These are phyloP conservation scores for Lampropteryx suffumata DNA, from an alignment of 2,888 invertebrate species.

Conservation along the genomic window DNA sequence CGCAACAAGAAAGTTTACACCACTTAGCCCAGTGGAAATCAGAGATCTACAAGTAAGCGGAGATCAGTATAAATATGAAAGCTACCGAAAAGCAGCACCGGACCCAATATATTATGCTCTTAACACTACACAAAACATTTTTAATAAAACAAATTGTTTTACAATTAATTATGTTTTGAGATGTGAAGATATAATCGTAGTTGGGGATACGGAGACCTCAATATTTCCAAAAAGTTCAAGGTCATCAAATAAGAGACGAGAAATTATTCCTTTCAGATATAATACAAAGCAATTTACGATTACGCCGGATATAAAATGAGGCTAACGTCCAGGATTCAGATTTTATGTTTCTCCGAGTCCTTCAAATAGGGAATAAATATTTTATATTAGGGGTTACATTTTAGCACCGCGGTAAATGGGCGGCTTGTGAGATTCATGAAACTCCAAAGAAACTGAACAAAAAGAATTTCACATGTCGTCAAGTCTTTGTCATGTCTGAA, in stretches of 20 bases:
- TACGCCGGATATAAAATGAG: slow-evolving; percentile 15
- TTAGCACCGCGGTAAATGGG: background rate
- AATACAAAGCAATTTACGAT: slow-evolving; percentile 14
- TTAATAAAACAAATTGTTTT: too few relatives aligned
- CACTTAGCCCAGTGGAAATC: slow-evolving; percentile 17
- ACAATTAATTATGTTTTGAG: too few relatives aligned
- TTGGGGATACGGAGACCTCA: too few relatives aligned
- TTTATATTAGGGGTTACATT: slow-evolving; percentile 6
- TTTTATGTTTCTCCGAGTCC: slow-evolving; percentile 15
- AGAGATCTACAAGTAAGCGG: slow-evolving; percentile 1
- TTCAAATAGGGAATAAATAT: slow-evolving; percentile 19
- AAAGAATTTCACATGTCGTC: too few relatives aligned
- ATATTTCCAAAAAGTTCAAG: background rate
- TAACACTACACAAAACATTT: too few relatives aligned
- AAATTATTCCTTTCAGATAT: slow-evolving; percentile 10
- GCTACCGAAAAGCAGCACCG: too few relatives aligned
- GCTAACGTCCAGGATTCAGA: slow-evolving; percentile 15
- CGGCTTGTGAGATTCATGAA: background rate
- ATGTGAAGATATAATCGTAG: too few relatives aligned
- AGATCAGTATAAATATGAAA: too few relatives aligned
- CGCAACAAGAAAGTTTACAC: slow-evolving; percentile 13
- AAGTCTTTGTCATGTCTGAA: too few relatives aligned
- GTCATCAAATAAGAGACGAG: slow-evolving; percentile 5
- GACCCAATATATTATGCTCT: too few relatives aligned
- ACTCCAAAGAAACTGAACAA: background rate